phyloP scores from a whole-genome alignment of 2,888 invertebrate genomes.

The Eutolmus rufibarbis region DNA sequence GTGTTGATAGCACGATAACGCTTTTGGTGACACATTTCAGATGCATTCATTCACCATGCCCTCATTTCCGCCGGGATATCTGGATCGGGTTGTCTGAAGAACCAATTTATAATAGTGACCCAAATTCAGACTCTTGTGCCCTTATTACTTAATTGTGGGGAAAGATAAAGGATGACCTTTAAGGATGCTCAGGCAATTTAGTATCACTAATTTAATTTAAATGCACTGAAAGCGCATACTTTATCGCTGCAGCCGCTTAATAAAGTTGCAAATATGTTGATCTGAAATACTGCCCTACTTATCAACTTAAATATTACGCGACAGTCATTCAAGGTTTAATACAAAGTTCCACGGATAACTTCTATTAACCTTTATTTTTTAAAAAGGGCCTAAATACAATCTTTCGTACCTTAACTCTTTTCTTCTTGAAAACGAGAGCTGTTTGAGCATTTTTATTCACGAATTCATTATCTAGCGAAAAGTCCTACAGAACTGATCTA shows the following conservation, averaged over 20 bases:
- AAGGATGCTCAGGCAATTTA: background rate
- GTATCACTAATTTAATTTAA: background rate
- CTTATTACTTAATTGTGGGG: background rate
- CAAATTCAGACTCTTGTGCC: background rate
- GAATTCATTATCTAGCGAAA: no score
- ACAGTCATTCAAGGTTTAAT: background rate
- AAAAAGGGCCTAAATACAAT: no score
- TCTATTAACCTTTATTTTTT: no score
- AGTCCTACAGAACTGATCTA: no score
- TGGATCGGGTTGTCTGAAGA: background rate
- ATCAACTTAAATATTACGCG: background rate
- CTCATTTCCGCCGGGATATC: background rate
- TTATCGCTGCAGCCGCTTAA: background rate
- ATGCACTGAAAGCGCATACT: background rate
- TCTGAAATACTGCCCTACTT: background rate
- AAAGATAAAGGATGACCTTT: background rate
- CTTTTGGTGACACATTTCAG: background rate
- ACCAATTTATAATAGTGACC: background rate
- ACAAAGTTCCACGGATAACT: background rate
- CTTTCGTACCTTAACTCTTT: no score
- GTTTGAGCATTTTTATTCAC: no score
- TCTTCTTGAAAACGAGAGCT: no score
- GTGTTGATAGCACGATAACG: background rate
- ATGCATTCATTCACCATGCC: background rate
- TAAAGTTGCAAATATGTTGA: background rate